Evolutionary conservation across 2,113 vertebrate species (phyloP), one percentile per base, ranked within the genome.

Genomic region (Bucco capensis): DNA sequence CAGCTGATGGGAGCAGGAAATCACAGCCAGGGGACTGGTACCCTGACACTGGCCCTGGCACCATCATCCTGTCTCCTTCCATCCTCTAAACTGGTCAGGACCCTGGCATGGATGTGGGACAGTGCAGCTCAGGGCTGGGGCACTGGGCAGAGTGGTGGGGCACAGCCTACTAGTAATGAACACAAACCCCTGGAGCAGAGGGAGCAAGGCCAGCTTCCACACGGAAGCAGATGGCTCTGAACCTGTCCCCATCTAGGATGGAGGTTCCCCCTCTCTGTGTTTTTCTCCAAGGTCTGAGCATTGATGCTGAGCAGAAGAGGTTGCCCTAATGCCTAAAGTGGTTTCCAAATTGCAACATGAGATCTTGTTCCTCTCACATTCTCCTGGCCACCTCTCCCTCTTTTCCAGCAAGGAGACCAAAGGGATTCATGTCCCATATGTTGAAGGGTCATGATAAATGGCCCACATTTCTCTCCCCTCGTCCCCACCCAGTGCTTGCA

Each of bases 1-100:
- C 0, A 1, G 23, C 7, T 24, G 19, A 33, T 0, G 3, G 30
- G 30, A 12, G 14, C 5, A 12, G 62, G 19, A 30, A 86, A 73
- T 16, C 28, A 64, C 49, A 9, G 12, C 2, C 27, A 22, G 2
- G 0, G 0, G 4, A 7, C n/a, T 5, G 0, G 17, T 0, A 3
- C 23, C 3, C n/a, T 83, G 25, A 47, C n/a, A 88, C 83, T 92
- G 86, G 94, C n/a, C 6, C 7, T 2, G 2, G 18, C 3, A 4
- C 5, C 2, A 0, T 4, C 8, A 2, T 14, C 6, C 22, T 19
- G 5, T 18, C 18, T 6, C 25, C 8, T 83, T 75, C 23, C 54
- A 46, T 37, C 58, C 38, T 42, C 0, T 0, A 73, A 83, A 54
- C 10, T 28, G 5, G 49, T 79, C 50, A 10, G 5, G 4, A 54